Evolutionary conservation across 2,113 vertebrate genomes (phyloP).

Genomic region (Caracal caracal): DNA sequence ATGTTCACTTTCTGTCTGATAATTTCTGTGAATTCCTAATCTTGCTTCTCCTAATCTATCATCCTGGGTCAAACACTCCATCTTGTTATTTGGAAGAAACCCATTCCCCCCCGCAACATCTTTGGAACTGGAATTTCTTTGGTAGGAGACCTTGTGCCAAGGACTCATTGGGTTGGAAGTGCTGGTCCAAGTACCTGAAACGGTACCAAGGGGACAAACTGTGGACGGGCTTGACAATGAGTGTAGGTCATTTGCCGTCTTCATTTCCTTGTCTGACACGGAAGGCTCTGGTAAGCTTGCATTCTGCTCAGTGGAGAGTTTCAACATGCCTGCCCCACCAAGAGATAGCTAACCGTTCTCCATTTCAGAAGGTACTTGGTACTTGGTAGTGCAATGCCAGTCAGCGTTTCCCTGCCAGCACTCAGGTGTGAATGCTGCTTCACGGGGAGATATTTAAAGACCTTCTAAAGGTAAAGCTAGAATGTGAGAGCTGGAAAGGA

Average conservation of each 20-base stretch:
- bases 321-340: accelerated
- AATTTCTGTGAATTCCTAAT: not conserved
- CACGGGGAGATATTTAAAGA: not conserved
- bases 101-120: not conserved
- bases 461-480: slow-evolving; percentile 22
- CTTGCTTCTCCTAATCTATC: not conserved
- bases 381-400: accelerated
- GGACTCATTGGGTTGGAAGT: not conserved
- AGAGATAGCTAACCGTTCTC: not conserved
- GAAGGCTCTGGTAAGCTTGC: not conserved
- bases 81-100: not conserved
- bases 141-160: no score
- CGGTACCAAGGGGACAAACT: not conserved
- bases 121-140: not conserved
- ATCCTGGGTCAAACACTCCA: not conserved
- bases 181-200: not conserved
- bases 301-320: not conserved
- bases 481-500: not conserved
- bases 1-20: not conserved
- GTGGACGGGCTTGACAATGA: not conserved
- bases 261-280: not conserved
- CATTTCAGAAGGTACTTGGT: accelerated
- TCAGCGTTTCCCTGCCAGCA: not conserved
- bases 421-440: not conserved
- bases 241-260: not conserved